phyloP scores from a whole-genome alignment of 2,888 invertebrate species.

The Strigamia maritima region DNA sequence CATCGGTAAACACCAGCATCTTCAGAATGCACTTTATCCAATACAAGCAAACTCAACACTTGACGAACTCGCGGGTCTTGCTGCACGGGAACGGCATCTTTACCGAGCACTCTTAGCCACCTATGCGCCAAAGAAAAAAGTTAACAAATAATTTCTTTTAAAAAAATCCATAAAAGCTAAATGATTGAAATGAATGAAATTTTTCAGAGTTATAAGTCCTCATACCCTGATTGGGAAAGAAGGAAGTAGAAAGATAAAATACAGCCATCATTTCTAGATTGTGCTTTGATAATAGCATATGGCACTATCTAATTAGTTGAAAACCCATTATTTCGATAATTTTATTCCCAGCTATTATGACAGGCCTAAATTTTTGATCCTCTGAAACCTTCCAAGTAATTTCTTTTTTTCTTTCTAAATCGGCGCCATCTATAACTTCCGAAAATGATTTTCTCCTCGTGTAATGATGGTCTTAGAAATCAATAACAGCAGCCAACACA shows the following conservation, averaged over 20 bases:
- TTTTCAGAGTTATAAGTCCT: not conserved
- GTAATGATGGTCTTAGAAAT: not conserved
- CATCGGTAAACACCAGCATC: slow-evolving; percentile 94
- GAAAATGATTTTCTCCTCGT: not conserved
- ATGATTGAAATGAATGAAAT: no score
- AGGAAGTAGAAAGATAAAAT: not conserved
- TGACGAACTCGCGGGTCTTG: slow-evolving; percentile 85
- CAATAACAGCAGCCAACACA: not conserved
- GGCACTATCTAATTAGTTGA: not conserved
- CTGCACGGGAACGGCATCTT: slow-evolving; percentile 62
- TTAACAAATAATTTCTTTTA: no score
- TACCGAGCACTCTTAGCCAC: slow-evolving; percentile 38
- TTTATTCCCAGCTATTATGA: not conserved
- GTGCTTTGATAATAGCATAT: not conserved
- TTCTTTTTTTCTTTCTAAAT: no score
- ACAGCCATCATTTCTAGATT: not conserved
- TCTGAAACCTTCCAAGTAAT: not conserved
- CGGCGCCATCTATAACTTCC: not conserved
- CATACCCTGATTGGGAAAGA: not conserved
- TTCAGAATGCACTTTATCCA: slow-evolving; percentile 59
- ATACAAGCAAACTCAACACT: slow-evolving; percentile 54
- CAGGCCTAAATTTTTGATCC: not conserved
- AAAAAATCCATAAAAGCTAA: not conserved
- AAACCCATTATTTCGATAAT: not conserved
- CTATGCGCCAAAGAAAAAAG: not conserved